A percentile compares a stretch with the other conserved stretches of the same genome.
These are phyloP conservation scores for Coccyzus lansbergi DNA, from an alignment of 2,797 vertebrate species.

Conservation along the genomic window DNA sequence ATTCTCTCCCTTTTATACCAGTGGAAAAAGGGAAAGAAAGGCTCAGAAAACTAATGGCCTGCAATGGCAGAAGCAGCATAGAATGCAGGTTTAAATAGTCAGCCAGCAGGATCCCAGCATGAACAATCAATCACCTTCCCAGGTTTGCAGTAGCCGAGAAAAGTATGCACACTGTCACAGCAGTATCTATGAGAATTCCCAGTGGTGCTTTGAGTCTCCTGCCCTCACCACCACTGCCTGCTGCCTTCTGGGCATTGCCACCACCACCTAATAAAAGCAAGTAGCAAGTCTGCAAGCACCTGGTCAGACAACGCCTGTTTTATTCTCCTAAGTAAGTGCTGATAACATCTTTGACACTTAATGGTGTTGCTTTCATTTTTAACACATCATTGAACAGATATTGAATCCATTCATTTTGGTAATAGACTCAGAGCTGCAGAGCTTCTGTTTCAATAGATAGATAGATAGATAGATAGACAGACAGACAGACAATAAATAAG, in stretches of 20 bases:
- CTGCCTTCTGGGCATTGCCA: background rate
- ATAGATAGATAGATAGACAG: constrained; percentile 60
- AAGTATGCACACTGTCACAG: fast-evolving
- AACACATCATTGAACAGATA: constrained; percentile 92
- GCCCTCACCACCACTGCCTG: background rate
- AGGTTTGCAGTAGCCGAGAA: background rate
- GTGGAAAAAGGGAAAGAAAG: background rate
- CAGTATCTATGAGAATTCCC: fast-evolving
- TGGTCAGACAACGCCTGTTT: constrained; percentile 81
- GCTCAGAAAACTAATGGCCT: background rate
- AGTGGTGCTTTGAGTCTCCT: no score
- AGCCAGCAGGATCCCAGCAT: background rate
- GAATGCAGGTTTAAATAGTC: background rate
- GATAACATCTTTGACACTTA: constrained; percentile 88
- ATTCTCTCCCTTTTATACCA: background rate
- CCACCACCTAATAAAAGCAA: background rate
- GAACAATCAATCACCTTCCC: fast-evolving
- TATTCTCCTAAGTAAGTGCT: constrained; percentile 82
- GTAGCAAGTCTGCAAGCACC: constrained; percentile 71
- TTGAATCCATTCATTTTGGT: constrained; percentile 91
- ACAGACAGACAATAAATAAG: constrained; percentile 69
- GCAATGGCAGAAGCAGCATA: background rate
- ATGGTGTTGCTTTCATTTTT: constrained; percentile 88
- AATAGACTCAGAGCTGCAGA: constrained; percentile 82
- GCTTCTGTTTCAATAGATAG: constrained; percentile 74